phyloP scores from a whole-genome alignment of 2,888 invertebrate genomes.

The Agonopterix arenella region DNA sequence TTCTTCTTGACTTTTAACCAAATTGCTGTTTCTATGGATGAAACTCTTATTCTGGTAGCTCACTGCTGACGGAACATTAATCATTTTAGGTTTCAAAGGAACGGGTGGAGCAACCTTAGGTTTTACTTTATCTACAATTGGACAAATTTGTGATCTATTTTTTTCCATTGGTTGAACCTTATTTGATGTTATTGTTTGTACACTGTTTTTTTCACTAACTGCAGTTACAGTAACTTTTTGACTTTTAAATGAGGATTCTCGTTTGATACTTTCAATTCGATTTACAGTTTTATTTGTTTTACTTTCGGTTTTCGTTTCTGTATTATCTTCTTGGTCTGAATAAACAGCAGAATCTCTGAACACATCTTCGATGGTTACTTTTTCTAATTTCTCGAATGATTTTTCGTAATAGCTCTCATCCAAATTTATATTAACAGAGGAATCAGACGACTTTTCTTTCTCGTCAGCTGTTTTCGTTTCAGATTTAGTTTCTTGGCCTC shows the following conservation, averaged over 20 bases:
- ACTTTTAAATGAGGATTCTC: conserved; percentile 44
- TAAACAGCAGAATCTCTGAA: conserved; percentile 91
- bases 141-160: conserved; percentile 19
- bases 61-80: conserved; percentile 34
- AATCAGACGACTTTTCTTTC: conserved; percentile 22
- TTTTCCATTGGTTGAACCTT: conserved; percentile 23
- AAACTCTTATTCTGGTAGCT: conserved; percentile 26
- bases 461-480: conserved; percentile 12
- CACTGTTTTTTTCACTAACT: conserved; percentile 33
- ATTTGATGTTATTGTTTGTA: conserved; percentile 33
- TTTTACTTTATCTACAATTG: conserved; percentile 39
- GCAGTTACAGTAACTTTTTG: conserved; percentile 37
- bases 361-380: conserved; percentile 80
- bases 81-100: conserved; percentile 77
- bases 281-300: conserved; percentile 33
- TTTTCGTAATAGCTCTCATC: conserved; percentile 86
- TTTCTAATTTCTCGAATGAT: conserved; percentile 85
- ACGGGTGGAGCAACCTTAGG: conserved; percentile 79
- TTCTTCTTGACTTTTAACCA: conserved; percentile 34
- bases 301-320: conserved; percentile 36
- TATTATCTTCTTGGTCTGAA: conserved; percentile 82
- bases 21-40: conserved; percentile 18
- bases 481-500: conserved; percentile 24
- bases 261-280: conserved; percentile 46
- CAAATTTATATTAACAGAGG: conserved; percentile 38